Conservation (phyloP, 2,888 invertebrate species). For the Graphium colonna region DNA sequence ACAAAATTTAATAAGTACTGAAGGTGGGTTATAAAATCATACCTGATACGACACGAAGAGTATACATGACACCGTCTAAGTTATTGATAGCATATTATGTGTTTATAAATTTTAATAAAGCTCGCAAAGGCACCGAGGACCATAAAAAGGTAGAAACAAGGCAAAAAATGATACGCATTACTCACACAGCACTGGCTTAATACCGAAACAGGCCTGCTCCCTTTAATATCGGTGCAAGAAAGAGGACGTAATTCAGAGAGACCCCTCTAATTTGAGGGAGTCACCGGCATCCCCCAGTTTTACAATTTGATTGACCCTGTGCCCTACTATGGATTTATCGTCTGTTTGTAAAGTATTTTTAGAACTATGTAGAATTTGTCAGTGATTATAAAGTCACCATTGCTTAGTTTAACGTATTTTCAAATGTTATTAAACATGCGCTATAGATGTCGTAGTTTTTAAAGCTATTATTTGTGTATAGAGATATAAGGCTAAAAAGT, state of each 20-base stretch:
- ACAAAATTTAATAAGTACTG: background rate
- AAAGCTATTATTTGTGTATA: no score
- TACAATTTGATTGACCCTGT: constrained; percentile 49
- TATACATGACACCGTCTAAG: constrained; percentile 28
- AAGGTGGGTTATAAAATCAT: background rate
- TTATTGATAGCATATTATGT: constrained; percentile 53
- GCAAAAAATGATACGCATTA: constrained; percentile 55
- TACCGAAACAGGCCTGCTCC: constrained; percentile 30
- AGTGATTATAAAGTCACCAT: no score
- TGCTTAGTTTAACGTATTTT: no score
- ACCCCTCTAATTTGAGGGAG: constrained; percentile 42
- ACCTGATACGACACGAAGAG: background rate
- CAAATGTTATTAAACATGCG: no score
- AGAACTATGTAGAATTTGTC: no score
- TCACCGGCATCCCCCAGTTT: constrained; percentile 38
- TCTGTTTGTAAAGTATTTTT: constrained; percentile 5
- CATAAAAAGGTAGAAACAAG: constrained; percentile 45
- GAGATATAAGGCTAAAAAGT: no score
- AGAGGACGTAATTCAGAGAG: constrained; percentile 42
- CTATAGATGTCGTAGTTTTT: no score
- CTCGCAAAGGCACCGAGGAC: constrained; percentile 33
- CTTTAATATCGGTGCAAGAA: constrained; percentile 46
- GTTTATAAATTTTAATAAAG: constrained; percentile 55
- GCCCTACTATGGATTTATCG: constrained; percentile 24
- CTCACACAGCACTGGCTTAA: constrained; percentile 42